These are phyloP conservation scores for Sinosuthora webbiana DNA, from an alignment of 2,113 vertebrate species.

Conservation along the genomic window DNA sequence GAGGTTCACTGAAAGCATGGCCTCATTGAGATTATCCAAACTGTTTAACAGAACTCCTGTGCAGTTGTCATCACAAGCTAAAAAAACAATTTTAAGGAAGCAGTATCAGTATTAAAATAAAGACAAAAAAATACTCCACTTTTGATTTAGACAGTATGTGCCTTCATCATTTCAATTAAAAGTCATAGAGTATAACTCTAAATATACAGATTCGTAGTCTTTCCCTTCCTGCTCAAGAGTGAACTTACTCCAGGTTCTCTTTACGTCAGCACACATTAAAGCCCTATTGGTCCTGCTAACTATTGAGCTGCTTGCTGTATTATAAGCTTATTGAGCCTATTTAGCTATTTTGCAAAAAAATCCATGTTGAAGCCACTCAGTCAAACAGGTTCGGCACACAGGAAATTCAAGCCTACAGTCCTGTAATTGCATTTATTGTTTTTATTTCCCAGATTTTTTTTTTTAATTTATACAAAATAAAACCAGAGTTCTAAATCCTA, in stretches of 20 bases:
- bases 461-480: background rate
- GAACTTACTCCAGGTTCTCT: background rate
- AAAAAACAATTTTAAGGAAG: background rate
- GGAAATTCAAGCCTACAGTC: background rate
- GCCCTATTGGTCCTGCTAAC: background rate
- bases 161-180: background rate
- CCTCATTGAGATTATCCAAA: conserved; percentile 68
- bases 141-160: background rate
- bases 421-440: background rate
- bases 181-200: background rate
- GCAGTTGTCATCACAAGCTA: conserved; percentile 89
- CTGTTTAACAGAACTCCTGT: conserved; percentile 79
- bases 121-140: background rate
- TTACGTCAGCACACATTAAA: background rate
- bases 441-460: background rate
- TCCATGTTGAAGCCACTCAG: background rate
- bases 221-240: background rate
- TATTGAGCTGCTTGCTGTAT: background rate
- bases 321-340: background rate
- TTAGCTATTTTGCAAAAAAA: background rate
- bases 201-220: background rate
- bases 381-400: background rate
- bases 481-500: background rate
- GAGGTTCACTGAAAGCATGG: conserved; percentile 79
- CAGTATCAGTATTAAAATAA: background rate